These are phyloP conservation scores for Argyresthia goedartella DNA, from an alignment of 2,888 invertebrate species.

Conservation along the genomic window DNA sequence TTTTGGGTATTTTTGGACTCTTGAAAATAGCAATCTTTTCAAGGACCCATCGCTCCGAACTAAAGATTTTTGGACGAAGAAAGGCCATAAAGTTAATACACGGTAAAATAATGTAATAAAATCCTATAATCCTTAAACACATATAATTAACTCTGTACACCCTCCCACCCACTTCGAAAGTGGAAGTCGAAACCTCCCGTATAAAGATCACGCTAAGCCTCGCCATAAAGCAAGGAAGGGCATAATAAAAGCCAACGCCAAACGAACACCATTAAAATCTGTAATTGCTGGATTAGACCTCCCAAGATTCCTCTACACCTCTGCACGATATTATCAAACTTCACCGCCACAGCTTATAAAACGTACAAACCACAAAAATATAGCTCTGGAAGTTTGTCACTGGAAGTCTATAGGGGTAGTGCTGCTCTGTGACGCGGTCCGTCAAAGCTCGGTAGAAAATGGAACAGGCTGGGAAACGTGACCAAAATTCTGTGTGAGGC, in stretches of 20 bases:
- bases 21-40: too few relatives aligned
- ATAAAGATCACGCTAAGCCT: slow-evolving; percentile 11
- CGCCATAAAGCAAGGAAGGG: slow-evolving; percentile 61
- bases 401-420: too few relatives aligned
- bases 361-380: too few relatives aligned
- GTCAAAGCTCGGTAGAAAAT: slow-evolving; percentile 39
- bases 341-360: not conserved
- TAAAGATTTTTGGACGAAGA: too few relatives aligned
- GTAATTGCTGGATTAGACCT: slow-evolving; percentile 68
- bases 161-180: too few relatives aligned
- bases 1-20: too few relatives aligned
- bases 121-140: too few relatives aligned
- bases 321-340: not conserved
- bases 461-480: slow-evolving; percentile 45
- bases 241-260: slow-evolving; percentile 61
- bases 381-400: too few relatives aligned
- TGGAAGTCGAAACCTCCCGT: not conserved
- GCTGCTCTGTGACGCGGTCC: slow-evolving; percentile 28
- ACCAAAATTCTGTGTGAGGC: slow-evolving; percentile 36
- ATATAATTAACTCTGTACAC: too few relatives aligned
- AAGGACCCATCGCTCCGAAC: too few relatives aligned
- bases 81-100: too few relatives aligned
- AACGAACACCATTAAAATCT: slow-evolving; percentile 67
- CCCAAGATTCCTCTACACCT: slow-evolving; percentile 53
- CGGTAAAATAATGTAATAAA: too few relatives aligned